Evolutionary conservation across 2,113 vertebrate species (phyloP).

Genomic region (Pachyramphus minor): DNA sequence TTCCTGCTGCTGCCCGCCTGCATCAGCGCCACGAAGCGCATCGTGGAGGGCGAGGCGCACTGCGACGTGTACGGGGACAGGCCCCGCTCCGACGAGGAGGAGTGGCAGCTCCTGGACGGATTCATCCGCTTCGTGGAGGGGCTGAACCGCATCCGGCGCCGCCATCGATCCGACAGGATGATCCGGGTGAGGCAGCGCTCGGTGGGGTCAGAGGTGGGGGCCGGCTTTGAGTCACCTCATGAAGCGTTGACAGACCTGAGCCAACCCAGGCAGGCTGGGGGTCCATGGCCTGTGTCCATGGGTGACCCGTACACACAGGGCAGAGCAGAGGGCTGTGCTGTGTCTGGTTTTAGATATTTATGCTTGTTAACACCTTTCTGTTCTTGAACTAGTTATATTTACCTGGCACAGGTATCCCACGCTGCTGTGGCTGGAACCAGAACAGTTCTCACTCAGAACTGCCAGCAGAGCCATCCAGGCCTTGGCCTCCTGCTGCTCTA

Average conservation of each 20-base stretch:
- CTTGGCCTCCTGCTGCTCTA: not conserved
- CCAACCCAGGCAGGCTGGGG: too few relatives aligned
- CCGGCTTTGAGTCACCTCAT: accelerated
- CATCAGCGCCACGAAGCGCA: constrained; percentile 86
- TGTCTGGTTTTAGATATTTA: not conserved
- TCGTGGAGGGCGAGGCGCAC: constrained; percentile 86
- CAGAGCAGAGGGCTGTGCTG: not conserved
- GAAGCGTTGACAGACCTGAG: not conserved
- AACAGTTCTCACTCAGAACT: not conserved
- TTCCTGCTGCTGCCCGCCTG: constrained; percentile 92
- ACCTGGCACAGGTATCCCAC: not conserved
- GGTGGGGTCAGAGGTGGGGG: not conserved
- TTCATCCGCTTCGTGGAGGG: constrained; percentile 98
- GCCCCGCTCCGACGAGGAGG: constrained; percentile 79
- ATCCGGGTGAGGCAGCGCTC: constrained; percentile 73
- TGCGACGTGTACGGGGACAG: constrained; percentile 93
- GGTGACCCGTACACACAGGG: not conserved
- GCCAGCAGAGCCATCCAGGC: not conserved
- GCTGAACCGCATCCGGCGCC: constrained; percentile 91
- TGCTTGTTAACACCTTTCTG: not conserved
- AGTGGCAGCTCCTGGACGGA: constrained; percentile 89
- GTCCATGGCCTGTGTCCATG: accelerated
- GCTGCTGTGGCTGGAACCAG: not conserved
- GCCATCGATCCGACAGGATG: constrained; percentile 92
- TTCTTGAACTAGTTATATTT: not conserved